A percentile compares a stretch with the other conserved stretches of the same genome.
phyloP scores from a whole-genome alignment of 2,113 vertebrate genomes.

The Vombatus ursinus region DNA sequence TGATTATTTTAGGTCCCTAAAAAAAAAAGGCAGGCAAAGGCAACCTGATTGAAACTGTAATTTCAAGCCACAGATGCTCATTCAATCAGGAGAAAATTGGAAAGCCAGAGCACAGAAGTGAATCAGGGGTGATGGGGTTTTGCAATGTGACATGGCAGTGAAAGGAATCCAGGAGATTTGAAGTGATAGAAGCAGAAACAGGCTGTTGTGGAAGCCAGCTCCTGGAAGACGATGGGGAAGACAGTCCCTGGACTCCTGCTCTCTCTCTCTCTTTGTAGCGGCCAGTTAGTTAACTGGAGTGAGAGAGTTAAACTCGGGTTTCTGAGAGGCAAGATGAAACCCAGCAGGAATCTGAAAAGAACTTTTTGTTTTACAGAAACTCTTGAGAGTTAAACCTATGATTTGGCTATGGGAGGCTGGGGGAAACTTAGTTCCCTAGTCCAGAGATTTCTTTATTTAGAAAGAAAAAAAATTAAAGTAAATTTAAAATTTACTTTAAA shows the following conservation, averaged over 20 bases:
- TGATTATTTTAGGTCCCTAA: neutral
- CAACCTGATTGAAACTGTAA: neutral
- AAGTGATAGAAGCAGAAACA: neutral
- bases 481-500: neutral
- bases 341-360: neutral
- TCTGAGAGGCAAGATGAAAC: neutral
- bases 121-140: neutral
- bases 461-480: neutral
- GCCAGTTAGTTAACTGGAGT: neutral
- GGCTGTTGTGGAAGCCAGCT: neutral
- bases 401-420: neutral
- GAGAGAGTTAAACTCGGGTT: neutral
- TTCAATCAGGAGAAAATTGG: neutral
- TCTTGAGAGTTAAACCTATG: neutral
- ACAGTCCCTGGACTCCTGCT: neutral
- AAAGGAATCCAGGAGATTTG: neutral
- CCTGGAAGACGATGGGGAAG: neutral
- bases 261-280: fast-evolving
- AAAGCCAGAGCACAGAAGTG: neutral
- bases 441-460: neutral
- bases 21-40: neutral
- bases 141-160: fast-evolving
- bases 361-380: neutral
- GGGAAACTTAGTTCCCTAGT: neutral
- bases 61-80: neutral